These are phyloP conservation scores for Hydrocynus forskahlii DNA, from an alignment of 2,797 vertebrate genomes.

Conservation along the genomic window DNA sequence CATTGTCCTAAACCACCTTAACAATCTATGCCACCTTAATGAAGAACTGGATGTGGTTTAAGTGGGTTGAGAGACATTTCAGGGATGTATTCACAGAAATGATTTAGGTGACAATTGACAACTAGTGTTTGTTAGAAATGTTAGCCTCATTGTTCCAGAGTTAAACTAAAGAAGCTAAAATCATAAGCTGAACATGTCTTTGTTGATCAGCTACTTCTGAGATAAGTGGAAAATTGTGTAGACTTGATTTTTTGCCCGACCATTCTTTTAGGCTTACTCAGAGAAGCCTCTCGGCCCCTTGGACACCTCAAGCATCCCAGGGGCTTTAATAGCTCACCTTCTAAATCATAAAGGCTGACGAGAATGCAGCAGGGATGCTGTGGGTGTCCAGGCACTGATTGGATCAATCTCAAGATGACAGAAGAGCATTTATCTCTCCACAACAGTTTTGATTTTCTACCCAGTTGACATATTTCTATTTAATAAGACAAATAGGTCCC, in stretches of 20 bases:
- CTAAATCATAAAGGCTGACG: neutral
- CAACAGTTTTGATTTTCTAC: constrained; percentile 26
- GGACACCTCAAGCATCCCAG: neutral
- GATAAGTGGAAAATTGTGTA: neutral
- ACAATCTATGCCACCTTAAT: too few species aligned
- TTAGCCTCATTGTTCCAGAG: too few species aligned
- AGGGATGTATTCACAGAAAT: too few species aligned
- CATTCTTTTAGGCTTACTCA: neutral
- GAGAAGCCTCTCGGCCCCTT: neutral
- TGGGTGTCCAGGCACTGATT: constrained; percentile 17
- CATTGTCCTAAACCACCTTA: too few species aligned
- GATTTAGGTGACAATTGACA: too few species aligned
- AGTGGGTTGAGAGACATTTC: too few species aligned
- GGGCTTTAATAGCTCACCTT: neutral
- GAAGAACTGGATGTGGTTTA: too few species aligned
- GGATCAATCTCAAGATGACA: constrained; percentile 25
- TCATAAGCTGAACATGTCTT: too few species aligned
- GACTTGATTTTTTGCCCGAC: neutral
- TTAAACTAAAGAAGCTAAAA: too few species aligned
- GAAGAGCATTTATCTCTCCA: constrained; percentile 37
- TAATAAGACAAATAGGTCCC: constrained; percentile 3
- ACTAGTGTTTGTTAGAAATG: too few species aligned
- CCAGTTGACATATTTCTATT: constrained; percentile 8
- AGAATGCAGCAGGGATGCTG: neutral
- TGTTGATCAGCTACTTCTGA: too few species aligned